Conservation (phyloP, 2,888 invertebrate species). For the Drosophila neonasuta region DNA sequence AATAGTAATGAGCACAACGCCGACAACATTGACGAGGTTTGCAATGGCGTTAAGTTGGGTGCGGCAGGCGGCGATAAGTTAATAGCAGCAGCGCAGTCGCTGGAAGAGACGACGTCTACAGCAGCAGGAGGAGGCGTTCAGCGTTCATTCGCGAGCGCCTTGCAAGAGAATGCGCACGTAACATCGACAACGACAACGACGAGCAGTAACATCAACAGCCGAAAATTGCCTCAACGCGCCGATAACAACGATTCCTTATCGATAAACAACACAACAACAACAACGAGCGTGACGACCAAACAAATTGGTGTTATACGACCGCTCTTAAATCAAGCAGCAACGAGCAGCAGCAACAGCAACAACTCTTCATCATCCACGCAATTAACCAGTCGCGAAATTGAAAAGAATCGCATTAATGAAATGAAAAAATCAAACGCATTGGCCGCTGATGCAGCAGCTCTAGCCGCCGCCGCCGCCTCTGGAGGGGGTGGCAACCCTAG, state of each 20-base stretch:
- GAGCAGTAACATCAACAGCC: slow-evolving; percentile 31
- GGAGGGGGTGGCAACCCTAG: slow-evolving; percentile 56
- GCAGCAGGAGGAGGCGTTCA: slow-evolving; percentile 44
- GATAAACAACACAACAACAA: slow-evolving; percentile 17
- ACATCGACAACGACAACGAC: slow-evolving; percentile 51
- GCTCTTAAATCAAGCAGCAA: slow-evolving; percentile 54
- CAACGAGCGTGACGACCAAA: slow-evolving; percentile 40
- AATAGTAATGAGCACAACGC: slow-evolving; percentile 25
- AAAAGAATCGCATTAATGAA: slow-evolving; percentile 87
- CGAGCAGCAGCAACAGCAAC: not conserved
- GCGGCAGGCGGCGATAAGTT: slow-evolving; percentile 58
- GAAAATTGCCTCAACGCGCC: slow-evolving; percentile 36
- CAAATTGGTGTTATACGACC: slow-evolving; percentile 85
- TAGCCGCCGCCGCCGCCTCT: slow-evolving; percentile 41
- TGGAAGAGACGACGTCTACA: slow-evolving; percentile 44
- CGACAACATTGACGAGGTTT: slow-evolving; percentile 28
- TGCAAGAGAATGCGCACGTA: slow-evolving; percentile 68
- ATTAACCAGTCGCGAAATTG: slow-evolving; percentile 86
- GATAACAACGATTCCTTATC: slow-evolving; percentile 18
- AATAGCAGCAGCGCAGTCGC: slow-evolving; percentile 41
- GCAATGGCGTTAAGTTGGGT: slow-evolving; percentile 65
- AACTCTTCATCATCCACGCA: not conserved
- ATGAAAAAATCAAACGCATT: slow-evolving; percentile 83
- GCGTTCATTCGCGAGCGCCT: slow-evolving; percentile 59
- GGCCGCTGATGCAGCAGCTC: slow-evolving; percentile 54